These are phyloP conservation scores for Ophiothrix spiculata DNA, from an alignment of 35 echinoderm and acorn worm genomes.

Conservation along the genomic window DNA sequence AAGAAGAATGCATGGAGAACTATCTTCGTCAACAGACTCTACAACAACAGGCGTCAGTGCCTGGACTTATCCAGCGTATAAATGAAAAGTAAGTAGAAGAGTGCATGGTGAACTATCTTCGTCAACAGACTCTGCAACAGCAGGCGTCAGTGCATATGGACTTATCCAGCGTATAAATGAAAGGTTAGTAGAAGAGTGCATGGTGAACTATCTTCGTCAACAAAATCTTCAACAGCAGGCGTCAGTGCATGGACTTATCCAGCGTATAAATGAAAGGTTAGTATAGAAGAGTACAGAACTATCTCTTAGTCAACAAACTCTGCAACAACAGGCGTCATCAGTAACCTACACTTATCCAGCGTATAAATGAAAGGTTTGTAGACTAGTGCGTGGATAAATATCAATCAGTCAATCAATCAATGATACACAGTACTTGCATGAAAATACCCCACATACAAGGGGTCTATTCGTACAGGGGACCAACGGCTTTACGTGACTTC, in stretches of 20 bases:
- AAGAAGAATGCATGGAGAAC: slow-evolving; percentile 62
- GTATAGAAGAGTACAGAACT: too few species aligned
- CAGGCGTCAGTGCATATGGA: slow-evolving; percentile 39
- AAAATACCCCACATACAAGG: too few species aligned
- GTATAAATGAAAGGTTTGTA: too few species aligned
- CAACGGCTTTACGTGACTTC: too few species aligned
- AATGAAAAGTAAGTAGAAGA: slow-evolving; percentile 39
- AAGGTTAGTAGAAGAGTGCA: slow-evolving; percentile 62
- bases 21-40: slow-evolving; percentile 32
- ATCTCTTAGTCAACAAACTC: slow-evolving; percentile 55
- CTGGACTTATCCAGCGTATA: slow-evolving; percentile 44
- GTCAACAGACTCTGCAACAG: slow-evolving; percentile 36
- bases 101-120: slow-evolving; percentile 32
- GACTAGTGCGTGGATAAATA: too few species aligned
- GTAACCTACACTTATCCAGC: too few species aligned
- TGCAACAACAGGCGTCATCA: slow-evolving; percentile 63
- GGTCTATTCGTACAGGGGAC: too few species aligned
- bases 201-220: slow-evolving; percentile 32
- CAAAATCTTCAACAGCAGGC: slow-evolving; percentile 32
- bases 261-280: too few species aligned
- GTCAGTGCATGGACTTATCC: slow-evolving; percentile 21
- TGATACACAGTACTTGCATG: too few species aligned
- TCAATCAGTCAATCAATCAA: too few species aligned
- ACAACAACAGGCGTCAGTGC: slow-evolving; percentile 39
- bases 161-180: slow-evolving; percentile 38